phyloP scores from a whole-genome alignment of 64 coral and sea anemone genomes.

The Anthopleura sola region DNA sequence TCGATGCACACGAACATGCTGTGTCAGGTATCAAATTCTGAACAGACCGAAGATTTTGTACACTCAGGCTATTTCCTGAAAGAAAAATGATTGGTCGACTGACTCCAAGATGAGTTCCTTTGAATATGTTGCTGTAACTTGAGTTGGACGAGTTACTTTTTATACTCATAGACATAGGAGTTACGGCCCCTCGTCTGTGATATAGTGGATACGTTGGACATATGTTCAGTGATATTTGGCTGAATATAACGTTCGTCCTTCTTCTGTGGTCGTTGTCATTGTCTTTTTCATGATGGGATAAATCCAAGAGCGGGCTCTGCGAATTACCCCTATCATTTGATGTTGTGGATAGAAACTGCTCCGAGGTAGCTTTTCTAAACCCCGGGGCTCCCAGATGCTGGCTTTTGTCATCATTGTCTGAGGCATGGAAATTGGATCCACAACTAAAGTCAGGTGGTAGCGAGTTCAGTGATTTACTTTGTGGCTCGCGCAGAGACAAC shows the following conservation, averaged over 20 bases:
- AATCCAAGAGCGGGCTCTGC: neutral
- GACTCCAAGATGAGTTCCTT: conserved; percentile 38
- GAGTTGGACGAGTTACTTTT: conserved; percentile 86
- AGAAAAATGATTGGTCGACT: conserved; percentile 78
- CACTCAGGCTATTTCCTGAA: conserved; percentile 57
- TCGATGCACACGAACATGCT: conserved; percentile 66
- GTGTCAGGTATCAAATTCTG: conserved; percentile 44
- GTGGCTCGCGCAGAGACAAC: conserved; percentile 45
- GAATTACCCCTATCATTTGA: neutral
- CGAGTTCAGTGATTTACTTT: conserved; percentile 48
- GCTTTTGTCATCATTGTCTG: neutral
- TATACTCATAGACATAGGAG: conserved; percentile 75
- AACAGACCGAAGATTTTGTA: conserved; percentile 76
- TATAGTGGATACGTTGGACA: conserved; percentile 41
- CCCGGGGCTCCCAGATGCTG: neutral
- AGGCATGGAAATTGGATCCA: conserved; percentile 19
- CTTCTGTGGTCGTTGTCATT: neutral
- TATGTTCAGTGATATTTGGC: conserved; percentile 20
- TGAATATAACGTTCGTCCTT: conserved; percentile 9
- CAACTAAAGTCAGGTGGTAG: conserved; percentile 35
- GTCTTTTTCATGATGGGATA: neutral
- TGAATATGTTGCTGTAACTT: conserved; percentile 55
- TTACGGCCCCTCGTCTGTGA: conserved; percentile 79
- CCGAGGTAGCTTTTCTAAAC: neutral
- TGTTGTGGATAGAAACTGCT: neutral